phyloP scores from a whole-genome alignment of 2,113 vertebrate species.

The Stomatorhinus ivindoensis region DNA sequence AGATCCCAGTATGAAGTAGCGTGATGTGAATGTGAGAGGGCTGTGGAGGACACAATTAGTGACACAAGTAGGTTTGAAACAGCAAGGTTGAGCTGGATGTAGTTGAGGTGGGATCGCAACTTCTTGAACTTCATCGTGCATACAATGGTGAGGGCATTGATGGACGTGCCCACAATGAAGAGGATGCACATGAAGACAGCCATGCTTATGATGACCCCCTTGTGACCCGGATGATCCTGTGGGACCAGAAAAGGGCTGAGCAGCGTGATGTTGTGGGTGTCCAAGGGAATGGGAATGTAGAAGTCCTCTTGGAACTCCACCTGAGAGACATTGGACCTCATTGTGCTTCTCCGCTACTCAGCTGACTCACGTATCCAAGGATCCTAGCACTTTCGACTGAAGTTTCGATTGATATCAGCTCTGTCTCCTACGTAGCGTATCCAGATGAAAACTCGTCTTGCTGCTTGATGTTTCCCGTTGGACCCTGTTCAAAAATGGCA shows the following conservation, averaged over 20 bases:
- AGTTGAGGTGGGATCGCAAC: slow-evolving; percentile 67
- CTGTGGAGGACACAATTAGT: slow-evolving; percentile 54
- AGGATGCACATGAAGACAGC: slow-evolving; percentile 59
- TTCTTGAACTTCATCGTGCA: slow-evolving; percentile 64
- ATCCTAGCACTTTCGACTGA: not conserved
- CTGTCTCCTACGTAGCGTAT: not conserved
- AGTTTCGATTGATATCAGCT: not conserved
- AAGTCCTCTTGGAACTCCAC: slow-evolving; percentile 59
- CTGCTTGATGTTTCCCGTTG: not conserved
- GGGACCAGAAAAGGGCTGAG: slow-evolving; percentile 65
- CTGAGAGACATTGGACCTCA: slow-evolving; percentile 40
- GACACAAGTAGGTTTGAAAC: slow-evolving; percentile 61
- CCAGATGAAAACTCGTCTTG: not conserved
- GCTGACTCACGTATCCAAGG: not conserved
- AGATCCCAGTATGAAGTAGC: slow-evolving; percentile 58
- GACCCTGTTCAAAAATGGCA: not conserved
- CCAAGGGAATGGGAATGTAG: slow-evolving; percentile 58
- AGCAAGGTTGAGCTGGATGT: slow-evolving; percentile 69
- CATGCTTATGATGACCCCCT: slow-evolving; percentile 49
- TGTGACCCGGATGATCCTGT: slow-evolving; percentile 62
- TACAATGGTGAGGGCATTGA: slow-evolving; percentile 57
- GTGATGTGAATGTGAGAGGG: slow-evolving; percentile 57
- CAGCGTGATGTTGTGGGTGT: slow-evolving; percentile 53
- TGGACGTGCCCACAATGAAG: slow-evolving; percentile 42
- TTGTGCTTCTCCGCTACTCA: slow-evolving; percentile 26